These are phyloP conservation scores for Epizoanthus scotinus DNA, from an alignment of 92 coral and sea anemone species.

Conservation along the genomic window DNA sequence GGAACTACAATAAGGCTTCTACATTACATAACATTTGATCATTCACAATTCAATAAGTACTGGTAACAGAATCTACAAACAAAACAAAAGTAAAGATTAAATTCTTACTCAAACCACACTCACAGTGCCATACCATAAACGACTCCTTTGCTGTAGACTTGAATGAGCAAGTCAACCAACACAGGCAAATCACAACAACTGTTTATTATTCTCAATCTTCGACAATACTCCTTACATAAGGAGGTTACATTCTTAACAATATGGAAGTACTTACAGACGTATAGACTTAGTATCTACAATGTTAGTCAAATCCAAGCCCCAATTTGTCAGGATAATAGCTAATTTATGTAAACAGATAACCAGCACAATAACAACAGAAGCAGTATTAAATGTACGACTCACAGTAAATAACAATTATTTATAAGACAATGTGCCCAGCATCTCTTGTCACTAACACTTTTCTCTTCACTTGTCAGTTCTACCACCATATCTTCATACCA, in stretches of 20 bases:
- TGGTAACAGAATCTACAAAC: too few relatives aligned
- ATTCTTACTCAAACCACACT: neutral
- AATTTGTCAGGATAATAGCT: neutral
- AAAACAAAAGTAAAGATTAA: too few relatives aligned
- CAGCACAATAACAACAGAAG: neutral
- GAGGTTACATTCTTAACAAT: constrained; percentile 33
- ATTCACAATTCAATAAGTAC: too few relatives aligned
- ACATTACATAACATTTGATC: too few relatives aligned
- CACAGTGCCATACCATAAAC: neutral
- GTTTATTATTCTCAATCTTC: constrained; percentile 38
- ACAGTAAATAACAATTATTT: constrained; percentile 1
- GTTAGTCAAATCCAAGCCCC: neutral
- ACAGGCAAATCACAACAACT: constrained; percentile 39
- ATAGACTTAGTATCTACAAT: neutral
- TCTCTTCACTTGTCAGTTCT: neutral
- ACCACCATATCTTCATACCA: constrained; percentile 11
- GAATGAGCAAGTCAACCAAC: constrained; percentile 35
- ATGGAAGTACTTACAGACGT: neutral
- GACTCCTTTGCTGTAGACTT: constrained; percentile 19
- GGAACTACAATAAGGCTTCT: too few relatives aligned
- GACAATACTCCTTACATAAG: constrained; percentile 1
- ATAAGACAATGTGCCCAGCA: neutral
- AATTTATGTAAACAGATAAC: neutral
- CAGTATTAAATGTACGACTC: neutral
- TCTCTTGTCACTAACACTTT: neutral